phyloP scores from a whole-genome alignment of 2,888 invertebrate species.

The Azorinus chamasolen region DNA sequence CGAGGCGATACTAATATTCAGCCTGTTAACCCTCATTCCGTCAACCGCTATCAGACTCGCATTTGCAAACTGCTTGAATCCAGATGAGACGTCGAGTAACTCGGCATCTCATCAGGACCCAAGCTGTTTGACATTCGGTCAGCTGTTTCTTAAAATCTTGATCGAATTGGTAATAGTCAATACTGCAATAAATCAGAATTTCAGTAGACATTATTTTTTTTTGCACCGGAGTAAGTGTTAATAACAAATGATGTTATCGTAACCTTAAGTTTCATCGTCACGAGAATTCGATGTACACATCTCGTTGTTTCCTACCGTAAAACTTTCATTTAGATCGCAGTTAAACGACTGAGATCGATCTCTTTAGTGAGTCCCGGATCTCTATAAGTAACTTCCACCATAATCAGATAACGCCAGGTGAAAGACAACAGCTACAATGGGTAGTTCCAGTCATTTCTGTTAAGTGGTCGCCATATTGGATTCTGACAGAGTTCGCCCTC shows the following conservation, averaged over 20 bases:
- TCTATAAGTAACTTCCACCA: constrained; percentile 45
- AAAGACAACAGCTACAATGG: constrained; percentile 44
- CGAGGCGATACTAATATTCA: no score
- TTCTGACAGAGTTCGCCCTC: constrained; percentile 28
- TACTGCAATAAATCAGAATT: no score
- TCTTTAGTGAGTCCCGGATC: constrained; percentile 48
- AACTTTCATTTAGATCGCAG: constrained; percentile 31
- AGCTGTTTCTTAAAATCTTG: no score
- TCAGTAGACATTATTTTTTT: no score
- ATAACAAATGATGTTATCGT: constrained; percentile 35
- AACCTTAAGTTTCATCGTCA: constrained; percentile 37
- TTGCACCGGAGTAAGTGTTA: neutral
- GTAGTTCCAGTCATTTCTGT: constrained; percentile 45
- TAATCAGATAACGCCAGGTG: constrained; percentile 40
- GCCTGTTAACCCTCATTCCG: no score
- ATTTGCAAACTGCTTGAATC: no score
- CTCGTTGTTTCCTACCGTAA: constrained; percentile 13
- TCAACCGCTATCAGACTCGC: no score
- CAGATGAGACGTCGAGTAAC: no score
- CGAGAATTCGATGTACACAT: constrained; percentile 35
- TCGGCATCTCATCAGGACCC: no score
- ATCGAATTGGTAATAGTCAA: no score
- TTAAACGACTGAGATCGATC: constrained; percentile 39
- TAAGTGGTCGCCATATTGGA: constrained; percentile 50
- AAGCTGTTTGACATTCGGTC: no score